A percentile compares a stretch with the other conserved stretches of the same genome.
These are phyloP conservation scores for Pseudocheirus occidentalis DNA, from an alignment of 2,797 vertebrate genomes.

Conservation along the genomic window DNA sequence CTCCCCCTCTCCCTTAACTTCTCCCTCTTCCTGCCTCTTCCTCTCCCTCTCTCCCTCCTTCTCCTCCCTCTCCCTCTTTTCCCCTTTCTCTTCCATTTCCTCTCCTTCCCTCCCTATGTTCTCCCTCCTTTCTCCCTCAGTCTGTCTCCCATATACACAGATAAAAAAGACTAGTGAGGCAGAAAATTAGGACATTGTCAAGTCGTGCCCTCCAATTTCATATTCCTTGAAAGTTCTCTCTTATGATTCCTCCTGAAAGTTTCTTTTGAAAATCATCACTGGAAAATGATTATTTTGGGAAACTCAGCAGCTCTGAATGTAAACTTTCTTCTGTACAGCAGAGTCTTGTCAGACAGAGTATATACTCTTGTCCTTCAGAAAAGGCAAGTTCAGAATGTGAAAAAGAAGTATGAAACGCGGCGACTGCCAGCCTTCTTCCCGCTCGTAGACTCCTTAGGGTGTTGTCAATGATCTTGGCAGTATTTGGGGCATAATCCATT, in stretches of 20 bases:
- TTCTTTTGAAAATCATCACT: conserved; percentile 31
- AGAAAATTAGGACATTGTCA: conserved; percentile 74
- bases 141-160: conserved; percentile 41
- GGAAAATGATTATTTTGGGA: conserved; percentile 10
- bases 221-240: conserved; percentile 28
- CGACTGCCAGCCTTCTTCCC: neutral
- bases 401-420: conserved; percentile 1
- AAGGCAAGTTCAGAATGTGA: neutral
- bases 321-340: conserved; percentile 18
- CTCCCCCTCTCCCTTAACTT: no score
- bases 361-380: neutral
- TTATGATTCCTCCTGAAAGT: conserved; percentile 20
- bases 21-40: no score
- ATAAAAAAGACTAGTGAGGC: conserved; percentile 72
- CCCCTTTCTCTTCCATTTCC: neutral
- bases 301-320: conserved; percentile 10
- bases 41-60: no score
- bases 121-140: no score
- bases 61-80: no score
- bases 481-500: neutral
- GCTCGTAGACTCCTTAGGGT: neutral
- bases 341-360: conserved; percentile 8
- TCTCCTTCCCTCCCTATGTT: no score
- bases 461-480: neutral
- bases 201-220: conserved; percentile 65